These are phyloP conservation scores for Sesamia inferens DNA, from an alignment of 2,888 invertebrate species.

Conservation along the genomic window DNA sequence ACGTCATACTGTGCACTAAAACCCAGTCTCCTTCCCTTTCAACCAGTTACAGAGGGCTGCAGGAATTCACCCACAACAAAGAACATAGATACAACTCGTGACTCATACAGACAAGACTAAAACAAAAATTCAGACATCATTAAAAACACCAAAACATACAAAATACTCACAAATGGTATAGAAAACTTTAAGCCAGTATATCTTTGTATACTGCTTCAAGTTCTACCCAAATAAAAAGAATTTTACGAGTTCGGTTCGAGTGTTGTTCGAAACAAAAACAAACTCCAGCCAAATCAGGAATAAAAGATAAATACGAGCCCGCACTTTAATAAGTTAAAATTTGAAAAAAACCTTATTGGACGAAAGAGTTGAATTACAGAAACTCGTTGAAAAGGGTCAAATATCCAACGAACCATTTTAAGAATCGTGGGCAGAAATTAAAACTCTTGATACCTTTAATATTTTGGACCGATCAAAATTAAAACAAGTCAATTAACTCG, in stretches of 20 bases:
- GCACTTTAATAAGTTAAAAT: constrained; percentile 60
- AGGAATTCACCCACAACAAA: background rate
- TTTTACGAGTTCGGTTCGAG: constrained; percentile 39
- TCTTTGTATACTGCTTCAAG: constrained; percentile 37
- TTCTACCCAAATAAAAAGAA: constrained; percentile 48
- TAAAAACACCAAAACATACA: constrained; percentile 11
- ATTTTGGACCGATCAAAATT: constrained; percentile 39
- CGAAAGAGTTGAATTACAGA: constrained; percentile 52
- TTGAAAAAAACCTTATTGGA: constrained; percentile 50
- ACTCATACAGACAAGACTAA: background rate
- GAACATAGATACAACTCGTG: background rate
- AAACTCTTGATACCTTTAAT: constrained; percentile 41
- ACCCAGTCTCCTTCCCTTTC: background rate
- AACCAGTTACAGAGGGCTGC: background rate
- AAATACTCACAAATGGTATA: constrained; percentile 28
- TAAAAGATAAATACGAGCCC: constrained; percentile 62
- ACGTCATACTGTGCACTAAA: background rate
- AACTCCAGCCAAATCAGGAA: constrained; percentile 52
- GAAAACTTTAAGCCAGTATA: constrained; percentile 28
- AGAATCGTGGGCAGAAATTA: constrained; percentile 41
- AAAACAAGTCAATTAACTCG: constrained; percentile 55
- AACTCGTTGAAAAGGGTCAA: constrained; percentile 60
- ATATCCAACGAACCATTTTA: constrained; percentile 56
- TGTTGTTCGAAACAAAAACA: constrained; percentile 53
- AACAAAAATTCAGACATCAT: constrained; percentile 19